Base-by-base conservation (phyloP, 2,797 vertebrate species). In the Balearica regulorum region DNA sequence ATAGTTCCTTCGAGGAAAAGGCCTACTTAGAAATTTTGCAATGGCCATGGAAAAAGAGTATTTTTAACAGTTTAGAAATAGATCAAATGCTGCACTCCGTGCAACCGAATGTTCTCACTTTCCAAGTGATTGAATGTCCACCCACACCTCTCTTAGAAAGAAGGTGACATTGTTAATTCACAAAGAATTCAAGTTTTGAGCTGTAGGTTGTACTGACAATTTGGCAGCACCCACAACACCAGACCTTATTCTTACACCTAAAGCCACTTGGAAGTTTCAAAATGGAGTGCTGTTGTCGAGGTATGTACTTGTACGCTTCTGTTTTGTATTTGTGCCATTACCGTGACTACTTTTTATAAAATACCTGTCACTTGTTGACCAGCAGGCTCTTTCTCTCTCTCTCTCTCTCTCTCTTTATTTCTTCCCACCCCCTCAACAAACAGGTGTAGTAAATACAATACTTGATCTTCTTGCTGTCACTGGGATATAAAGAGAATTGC, bases 61-160 rank as follows among this genome's bases (percentile, higher is more conserved):
- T 93, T 96, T 96, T 95, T 86, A 94, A 92, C 61, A n/a, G 66
- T 83, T 96, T 87, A 93, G 83, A 96, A 95, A 94, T 89, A 96
- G 93, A 93, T 66, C 55, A 92, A 92, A 94, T 76, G 70, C 77
- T 90, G 58, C 39, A 29, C 77, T 68, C 49, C 31, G 44, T 86
- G 89, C 49, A 90, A 69, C 44, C 1, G 24, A 90, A 66, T 93
- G 51, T 94, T 96, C 88, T 94, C 39, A 51, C 58, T 94, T 95
- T 89, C 62, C 70, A 69, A 95, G 73, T 95, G 70, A 72, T 61
- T 93, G 73, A 69, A 78, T 31, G 86, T 94, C 93, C 77, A 51
- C 93, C 92, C 80, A 94, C 88, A 84, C 26, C 28, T 86, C 89
- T 71, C 31, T 94, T 93, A 80, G 73, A 94, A 82, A 58, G 77